A percentile compares a stretch with the other conserved stretches of the same genome.
Evolutionary conservation across 2,113 vertebrate genomes (phyloP).

Genomic region (Sylvietta virens): DNA sequence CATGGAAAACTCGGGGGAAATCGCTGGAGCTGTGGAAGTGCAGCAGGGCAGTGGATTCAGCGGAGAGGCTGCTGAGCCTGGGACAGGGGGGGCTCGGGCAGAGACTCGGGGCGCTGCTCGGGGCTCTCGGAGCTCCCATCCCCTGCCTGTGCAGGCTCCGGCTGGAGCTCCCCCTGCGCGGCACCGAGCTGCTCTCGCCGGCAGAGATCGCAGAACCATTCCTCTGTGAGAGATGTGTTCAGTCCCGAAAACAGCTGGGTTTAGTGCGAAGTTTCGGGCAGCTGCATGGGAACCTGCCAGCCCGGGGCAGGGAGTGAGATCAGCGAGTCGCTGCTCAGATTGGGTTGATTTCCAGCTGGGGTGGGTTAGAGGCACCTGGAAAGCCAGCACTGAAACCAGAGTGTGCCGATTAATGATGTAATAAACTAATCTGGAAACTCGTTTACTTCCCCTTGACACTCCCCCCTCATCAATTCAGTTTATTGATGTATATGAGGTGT

Average conservation of each 20-base stretch:
- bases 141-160: background rate
- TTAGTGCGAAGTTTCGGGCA: background rate
- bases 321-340: background rate
- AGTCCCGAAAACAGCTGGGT: background rate
- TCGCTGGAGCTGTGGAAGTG: background rate
- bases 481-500: background rate
- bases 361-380: background rate
- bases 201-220: background rate
- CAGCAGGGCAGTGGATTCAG: accelerated
- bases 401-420: background rate
- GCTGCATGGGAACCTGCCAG: background rate
- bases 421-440: background rate
- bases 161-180: background rate
- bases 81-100: background rate
- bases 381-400: background rate
- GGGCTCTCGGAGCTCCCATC: background rate
- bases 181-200: background rate
- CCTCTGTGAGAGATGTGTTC: background rate
- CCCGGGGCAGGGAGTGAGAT: background rate
- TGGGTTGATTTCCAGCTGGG: background rate
- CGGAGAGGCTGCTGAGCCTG: background rate
- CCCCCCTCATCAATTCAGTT: background rate
- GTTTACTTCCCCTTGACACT: background rate
- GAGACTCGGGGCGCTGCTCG: accelerated
- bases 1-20: background rate